Conservation (phyloP, 1,140 invertebrate genomes). For the Drosophila serrata region DNA sequence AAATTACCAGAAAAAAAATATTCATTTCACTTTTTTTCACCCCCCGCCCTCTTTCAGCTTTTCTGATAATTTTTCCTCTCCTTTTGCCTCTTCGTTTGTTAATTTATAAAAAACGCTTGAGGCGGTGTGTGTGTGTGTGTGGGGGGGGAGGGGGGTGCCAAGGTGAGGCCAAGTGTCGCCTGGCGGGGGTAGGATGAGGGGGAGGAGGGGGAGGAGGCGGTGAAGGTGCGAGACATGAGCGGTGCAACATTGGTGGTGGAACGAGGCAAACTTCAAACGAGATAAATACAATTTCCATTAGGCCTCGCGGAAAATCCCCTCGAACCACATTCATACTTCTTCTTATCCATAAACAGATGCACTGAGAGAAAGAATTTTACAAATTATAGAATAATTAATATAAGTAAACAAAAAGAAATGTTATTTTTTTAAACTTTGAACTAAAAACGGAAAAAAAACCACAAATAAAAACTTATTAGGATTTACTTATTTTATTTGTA, state of each 20-base stretch:
- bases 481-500: not conserved
- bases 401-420: not conserved
- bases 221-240: constrained; percentile 33
- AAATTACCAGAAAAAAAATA: constrained; percentile 72
- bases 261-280: constrained; percentile 78
- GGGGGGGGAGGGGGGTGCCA: constrained; percentile 20
- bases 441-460: not conserved
- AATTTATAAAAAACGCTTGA: constrained; percentile 83
- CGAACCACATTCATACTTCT: constrained; percentile 78
- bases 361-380: constrained; percentile 3
- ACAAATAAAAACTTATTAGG: not conserved
- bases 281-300: constrained; percentile 84
- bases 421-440: not conserved
- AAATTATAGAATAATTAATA: too few species aligned
- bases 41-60: constrained; percentile 18
- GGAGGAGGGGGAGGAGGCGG: not conserved
- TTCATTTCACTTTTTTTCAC: constrained; percentile 62
- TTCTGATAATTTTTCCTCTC: constrained; percentile 73
- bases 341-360: constrained; percentile 33
- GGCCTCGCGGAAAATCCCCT: constrained; percentile 74
- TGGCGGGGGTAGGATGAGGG: constrained; percentile 15
- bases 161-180: constrained; percentile 78
- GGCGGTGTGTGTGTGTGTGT: constrained; percentile 37
- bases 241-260: constrained; percentile 44
- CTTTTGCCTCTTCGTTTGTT: constrained; percentile 67